These are phyloP conservation scores for Pogoniulus pusillus DNA, from an alignment of 2,797 vertebrate genomes.

Conservation along the genomic window DNA sequence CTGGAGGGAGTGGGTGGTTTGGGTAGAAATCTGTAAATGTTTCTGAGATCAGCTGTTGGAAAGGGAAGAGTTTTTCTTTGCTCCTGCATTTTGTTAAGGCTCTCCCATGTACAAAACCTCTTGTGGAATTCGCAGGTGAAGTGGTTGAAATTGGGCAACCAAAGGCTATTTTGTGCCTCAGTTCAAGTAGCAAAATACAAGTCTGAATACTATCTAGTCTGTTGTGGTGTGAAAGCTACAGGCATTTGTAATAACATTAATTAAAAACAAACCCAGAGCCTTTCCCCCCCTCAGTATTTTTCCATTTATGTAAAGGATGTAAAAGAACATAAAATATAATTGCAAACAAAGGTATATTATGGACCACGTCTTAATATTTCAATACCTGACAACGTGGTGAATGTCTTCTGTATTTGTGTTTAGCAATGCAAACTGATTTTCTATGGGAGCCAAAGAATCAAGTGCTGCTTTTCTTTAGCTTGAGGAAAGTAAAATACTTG, in stretches of 20 bases:
- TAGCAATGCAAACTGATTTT: neutral
- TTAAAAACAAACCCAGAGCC: neutral
- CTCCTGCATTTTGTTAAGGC: neutral
- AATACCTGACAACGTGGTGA: neutral
- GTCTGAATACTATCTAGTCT: neutral
- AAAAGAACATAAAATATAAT: neutral
- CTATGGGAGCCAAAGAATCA: neutral
- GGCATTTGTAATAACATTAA: neutral
- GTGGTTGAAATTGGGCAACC: neutral
- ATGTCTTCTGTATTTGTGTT: neutral
- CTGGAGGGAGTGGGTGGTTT: neutral
- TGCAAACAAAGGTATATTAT: neutral
- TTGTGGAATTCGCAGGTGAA: neutral
- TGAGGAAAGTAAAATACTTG: neutral
- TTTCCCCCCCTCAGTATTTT: neutral
- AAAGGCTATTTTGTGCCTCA: neutral
- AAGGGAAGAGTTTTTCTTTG: neutral
- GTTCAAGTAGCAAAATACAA: neutral
- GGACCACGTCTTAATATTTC: neutral
- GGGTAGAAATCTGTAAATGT: neutral
- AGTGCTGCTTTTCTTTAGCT: neutral
- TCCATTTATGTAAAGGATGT: neutral
- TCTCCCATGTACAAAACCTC: neutral
- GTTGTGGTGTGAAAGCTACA: neutral
- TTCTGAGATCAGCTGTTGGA: neutral